Percentiles rank a stretch among this genome's conserved stretches.
Conservation (phyloP, 2,797 vertebrate genomes). For the Cyclura pinguis region DNA sequence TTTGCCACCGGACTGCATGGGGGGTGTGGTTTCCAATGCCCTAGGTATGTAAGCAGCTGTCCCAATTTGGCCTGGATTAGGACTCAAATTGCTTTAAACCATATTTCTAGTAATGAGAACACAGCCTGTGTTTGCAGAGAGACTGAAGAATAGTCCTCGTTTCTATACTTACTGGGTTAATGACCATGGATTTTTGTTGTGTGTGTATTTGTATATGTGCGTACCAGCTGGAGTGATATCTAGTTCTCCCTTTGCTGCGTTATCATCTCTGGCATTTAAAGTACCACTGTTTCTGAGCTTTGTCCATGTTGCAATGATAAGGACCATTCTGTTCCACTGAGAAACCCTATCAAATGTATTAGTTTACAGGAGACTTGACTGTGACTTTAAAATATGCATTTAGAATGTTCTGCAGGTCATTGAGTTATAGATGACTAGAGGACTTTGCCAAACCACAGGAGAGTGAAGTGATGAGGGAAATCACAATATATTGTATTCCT, state of each 20-base stretch:
- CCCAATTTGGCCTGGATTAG: background rate
- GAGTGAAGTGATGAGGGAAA: background rate
- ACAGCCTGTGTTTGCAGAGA: background rate
- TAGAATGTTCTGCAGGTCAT: background rate
- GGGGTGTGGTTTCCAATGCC: background rate
- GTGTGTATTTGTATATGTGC: background rate
- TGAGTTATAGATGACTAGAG: background rate
- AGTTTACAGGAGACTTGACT: background rate
- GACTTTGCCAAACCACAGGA: background rate
- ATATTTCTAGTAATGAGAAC: background rate
- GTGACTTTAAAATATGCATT: background rate
- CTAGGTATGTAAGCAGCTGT: background rate
- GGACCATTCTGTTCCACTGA: background rate
- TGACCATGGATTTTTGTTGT: background rate
- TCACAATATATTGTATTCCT: background rate
- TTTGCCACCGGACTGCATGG: background rate
- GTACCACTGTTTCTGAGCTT: background rate
- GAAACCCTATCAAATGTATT: background rate
- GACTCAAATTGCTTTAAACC: background rate
- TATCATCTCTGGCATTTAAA: background rate
- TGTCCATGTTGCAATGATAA: background rate
- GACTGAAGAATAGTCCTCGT: background rate
- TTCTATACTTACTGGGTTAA: background rate
- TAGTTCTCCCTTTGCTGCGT: background rate
- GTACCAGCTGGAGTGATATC: background rate